Evolutionary conservation across 2,113 vertebrate genomes (phyloP).

Genomic region (Rana temporaria): DNA sequence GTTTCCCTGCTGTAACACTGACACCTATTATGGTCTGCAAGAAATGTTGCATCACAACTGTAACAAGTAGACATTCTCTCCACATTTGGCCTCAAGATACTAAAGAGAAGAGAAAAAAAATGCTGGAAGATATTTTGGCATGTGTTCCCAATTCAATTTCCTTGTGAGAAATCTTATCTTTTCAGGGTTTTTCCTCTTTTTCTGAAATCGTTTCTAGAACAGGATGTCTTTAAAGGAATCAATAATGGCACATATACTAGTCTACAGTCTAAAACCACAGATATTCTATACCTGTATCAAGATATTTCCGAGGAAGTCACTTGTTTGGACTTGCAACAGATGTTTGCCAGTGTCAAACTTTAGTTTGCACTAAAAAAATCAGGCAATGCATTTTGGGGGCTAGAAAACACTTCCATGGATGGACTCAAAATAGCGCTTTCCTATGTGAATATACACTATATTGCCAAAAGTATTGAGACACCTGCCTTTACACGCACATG

Average conservation of each 20-base stretch:
- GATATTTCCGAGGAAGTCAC: not conserved
- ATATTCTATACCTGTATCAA: conserved; percentile 3
- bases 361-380: too few species aligned
- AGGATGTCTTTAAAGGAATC: conserved; percentile 48
- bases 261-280: conserved; percentile 31
- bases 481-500: too few species aligned
- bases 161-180: conserved; percentile 49
- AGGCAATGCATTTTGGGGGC: too few species aligned
- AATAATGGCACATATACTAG: conserved; percentile 21
- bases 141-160: conserved; percentile 44
- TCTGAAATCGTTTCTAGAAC: conserved; percentile 39
- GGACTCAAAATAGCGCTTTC: too few species aligned
- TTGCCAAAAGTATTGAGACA: too few species aligned
- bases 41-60: conserved; percentile 23
- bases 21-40: conserved; percentile 12
- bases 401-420: too few species aligned
- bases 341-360: not conserved
- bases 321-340: not conserved
- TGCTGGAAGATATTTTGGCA: conserved; percentile 10
- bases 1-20: not conserved
- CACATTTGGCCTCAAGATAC: not conserved
- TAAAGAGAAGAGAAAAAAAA: conserved; percentile 1
- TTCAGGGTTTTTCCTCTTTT: conserved; percentile 8
- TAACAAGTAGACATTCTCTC: conserved; percentile 8
- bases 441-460: too few species aligned